Base-by-base conservation (phyloP, 1,140 invertebrate species). In the Panagrolaimus sp. region DNA sequence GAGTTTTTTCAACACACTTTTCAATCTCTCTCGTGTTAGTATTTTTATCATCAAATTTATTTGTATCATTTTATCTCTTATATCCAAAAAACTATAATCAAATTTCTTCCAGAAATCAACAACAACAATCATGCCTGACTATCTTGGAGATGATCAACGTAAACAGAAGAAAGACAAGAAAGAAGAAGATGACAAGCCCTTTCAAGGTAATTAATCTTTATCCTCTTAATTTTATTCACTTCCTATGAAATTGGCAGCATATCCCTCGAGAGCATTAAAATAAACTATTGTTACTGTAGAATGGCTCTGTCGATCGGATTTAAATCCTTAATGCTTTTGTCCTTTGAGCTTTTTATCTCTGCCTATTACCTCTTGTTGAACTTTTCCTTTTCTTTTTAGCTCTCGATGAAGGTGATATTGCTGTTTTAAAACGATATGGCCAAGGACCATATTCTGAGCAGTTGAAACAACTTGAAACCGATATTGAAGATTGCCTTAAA, bases 381-480 rank as follows among this genome's bases (percentile, higher is more conserved):
- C 32, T 4, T 7, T 4, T 38, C 32, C 7, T 4, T 38, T 7
- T 38, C 7, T 38, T 38, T 38, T 38, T 38, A 38, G 95, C 92
- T 74, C 87, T 99, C 45, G 95, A 98, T 87, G 96, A 98, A 87
- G 94, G 90, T 43, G 96, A 99, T 85, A 98, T 99, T 83, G 93
- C 91, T 28, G 85, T 98, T 32, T 85, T 99, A 46, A 99, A 98
- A 86, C 92, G 92, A 71, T 98, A 99, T 86, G 94, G 94, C 38
- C 92, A 95, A 87, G 94, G 94, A n/a, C 93, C 96, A 82, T 99
- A 99, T 83, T 93, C 91, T 74, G 94, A 95, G 83, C 89, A 90
- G 63, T 95, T 98, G 63, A 98, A 97, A 85, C 85, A 86, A 72
- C 90, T 93, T 0, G 95, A 98, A 84, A 93, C 96, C 81, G 94